A percentile compares a stretch with the other conserved stretches of the same genome.
phyloP scores from a whole-genome alignment of 2,888 invertebrate species.

The Troglohyphantes excavatus region DNA sequence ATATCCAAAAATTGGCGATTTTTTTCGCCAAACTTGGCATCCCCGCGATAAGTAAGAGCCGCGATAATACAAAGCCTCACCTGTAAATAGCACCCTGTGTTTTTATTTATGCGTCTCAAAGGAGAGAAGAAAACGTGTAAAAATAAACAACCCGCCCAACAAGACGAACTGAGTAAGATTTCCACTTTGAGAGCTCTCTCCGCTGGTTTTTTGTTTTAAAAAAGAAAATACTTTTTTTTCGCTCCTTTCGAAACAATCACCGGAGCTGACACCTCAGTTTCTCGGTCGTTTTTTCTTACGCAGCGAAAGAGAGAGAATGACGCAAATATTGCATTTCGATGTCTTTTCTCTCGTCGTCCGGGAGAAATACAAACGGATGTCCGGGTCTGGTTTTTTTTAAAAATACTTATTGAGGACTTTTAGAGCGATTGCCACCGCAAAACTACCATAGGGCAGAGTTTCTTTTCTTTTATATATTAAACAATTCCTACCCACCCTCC shows the following conservation, averaged over 20 bases:
- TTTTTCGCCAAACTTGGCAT: too few species aligned
- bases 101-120: constrained; percentile 30
- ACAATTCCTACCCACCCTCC: too few species aligned
- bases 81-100: constrained; percentile 41
- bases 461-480: too few species aligned
- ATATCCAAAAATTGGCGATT: too few species aligned
- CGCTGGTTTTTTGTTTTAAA: not conserved
- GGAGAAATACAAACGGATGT: too few species aligned
- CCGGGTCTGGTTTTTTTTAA: too few species aligned
- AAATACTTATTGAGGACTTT: too few species aligned
- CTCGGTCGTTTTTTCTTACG: not conserved
- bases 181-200: not conserved
- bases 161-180: not conserved
- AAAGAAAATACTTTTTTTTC: too few species aligned
- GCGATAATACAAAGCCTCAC: too few species aligned
- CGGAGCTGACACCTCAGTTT: not conserved
- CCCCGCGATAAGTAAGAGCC: too few species aligned
- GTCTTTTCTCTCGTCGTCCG: not conserved
- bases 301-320: not conserved
- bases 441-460: too few species aligned
- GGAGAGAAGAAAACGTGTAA: not conserved
- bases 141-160: constrained; percentile 17
- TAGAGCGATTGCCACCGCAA: too few species aligned
- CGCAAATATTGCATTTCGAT: not conserved
- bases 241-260: not conserved